phyloP scores from a whole-genome alignment of 2,888 invertebrate genomes.

The Eueremaeus valkanovi region DNA sequence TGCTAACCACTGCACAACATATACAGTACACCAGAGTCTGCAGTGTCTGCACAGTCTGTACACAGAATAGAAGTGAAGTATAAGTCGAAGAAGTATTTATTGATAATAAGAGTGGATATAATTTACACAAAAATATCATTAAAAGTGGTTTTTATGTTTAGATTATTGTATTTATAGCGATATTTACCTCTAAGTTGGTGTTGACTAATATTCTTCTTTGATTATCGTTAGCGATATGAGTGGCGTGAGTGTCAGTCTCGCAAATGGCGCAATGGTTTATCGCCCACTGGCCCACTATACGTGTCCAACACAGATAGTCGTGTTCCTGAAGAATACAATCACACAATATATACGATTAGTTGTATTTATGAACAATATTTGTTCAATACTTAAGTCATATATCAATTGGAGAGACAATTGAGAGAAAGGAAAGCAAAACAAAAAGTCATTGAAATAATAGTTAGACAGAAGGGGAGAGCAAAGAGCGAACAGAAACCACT shows the following conservation, averaged over 20 bases:
- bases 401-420: neutral
- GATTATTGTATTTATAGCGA: neutral
- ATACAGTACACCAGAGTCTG: no score
- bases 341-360: neutral
- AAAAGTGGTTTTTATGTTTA: no score
- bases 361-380: neutral
- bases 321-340: neutral
- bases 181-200: neutral
- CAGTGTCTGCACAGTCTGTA: no score
- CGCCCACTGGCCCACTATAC: conserved; percentile 5
- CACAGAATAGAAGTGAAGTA: no score
- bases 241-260: neutral
- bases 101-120: no score
- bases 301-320: conserved; percentile 4
- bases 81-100: no score
- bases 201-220: conserved; percentile 14
- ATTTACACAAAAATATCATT: no score
- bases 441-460: neutral
- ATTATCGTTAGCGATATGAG: neutral
- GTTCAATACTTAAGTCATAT: neutral
- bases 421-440: neutral
- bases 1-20: no score
- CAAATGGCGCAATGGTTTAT: neutral
- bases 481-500: neutral
- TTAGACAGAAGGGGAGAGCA: neutral